phyloP scores from a whole-genome alignment of 2,113 vertebrate genomes.

The Ctenodactylus gundi region DNA sequence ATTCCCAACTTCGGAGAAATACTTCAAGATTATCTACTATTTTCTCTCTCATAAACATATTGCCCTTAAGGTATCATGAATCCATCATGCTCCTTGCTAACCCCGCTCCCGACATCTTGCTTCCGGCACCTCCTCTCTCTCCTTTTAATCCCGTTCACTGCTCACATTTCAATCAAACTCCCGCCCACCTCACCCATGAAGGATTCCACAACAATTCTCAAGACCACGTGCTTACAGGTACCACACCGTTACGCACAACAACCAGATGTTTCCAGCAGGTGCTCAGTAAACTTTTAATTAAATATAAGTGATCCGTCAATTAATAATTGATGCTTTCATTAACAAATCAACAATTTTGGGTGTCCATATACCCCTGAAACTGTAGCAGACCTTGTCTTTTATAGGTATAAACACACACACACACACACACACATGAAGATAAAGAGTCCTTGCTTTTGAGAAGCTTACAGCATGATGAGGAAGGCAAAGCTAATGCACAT shows the following conservation, averaged over 20 bases:
- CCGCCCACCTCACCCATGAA: not conserved
- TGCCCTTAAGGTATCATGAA: not conserved
- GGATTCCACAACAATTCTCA: not conserved
- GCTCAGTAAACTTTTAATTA: not conserved
- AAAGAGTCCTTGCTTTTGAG: not conserved
- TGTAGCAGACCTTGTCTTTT: not conserved
- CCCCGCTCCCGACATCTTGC: not conserved
- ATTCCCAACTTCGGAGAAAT: slow-evolving; percentile 17
- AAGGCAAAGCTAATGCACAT: not conserved
- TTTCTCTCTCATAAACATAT: not conserved
- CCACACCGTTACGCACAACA: not conserved
- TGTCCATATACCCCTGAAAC: not conserved
- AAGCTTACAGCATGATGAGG: not conserved
- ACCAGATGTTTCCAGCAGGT: not conserved
- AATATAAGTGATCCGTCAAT: not conserved
- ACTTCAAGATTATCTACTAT: not conserved
- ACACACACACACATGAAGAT: not conserved
- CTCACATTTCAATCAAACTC: not conserved
- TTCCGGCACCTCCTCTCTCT: not conserved
- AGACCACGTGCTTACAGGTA: not conserved
- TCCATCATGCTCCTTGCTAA: not conserved
- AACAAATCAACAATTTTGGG: not conserved
- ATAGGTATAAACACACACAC: not conserved
- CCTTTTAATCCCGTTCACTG: not conserved
- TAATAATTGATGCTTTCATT: not conserved